Evolutionary conservation across 2,888 invertebrate species (phyloP), one percentile per base, ranked within the genome.

Genomic region (Lepidonotus clava): DNA sequence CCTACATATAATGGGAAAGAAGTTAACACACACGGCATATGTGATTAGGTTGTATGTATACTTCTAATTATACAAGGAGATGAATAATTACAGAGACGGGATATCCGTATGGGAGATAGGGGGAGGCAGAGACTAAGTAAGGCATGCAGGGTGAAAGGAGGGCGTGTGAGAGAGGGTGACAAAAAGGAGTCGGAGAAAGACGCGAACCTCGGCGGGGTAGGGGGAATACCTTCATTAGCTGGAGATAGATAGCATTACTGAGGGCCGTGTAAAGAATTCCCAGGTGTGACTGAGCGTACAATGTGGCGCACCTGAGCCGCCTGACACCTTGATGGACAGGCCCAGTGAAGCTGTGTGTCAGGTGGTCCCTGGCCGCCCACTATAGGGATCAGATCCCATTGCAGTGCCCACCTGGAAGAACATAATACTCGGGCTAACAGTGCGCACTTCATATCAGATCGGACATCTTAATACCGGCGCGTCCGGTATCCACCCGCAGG

Each of bases 311-410:
- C 80, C 80, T 46, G 41, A 46, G 80, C 41, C 34, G 21, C 24
- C 46, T 80, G 80, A 80, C 80, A 80, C 80, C 41, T 41, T 80
- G 80, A 80, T 80, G 80, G 80, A 80, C 80, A 80, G 80, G 80
- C 46, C 24, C 80, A 80, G 51, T 41, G 80, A n/a, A 5, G 80
- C 32, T 24, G 46, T n/a, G 46, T 46, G 80, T 80, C 80, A 51
- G 46, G 51, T 41, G 80, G n/a, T 46, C 80, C 14, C 80, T 28
- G 46, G 32, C 80, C 28, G 36, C 14, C 46, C 34, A 80, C 80
- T 6, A 24, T 1, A 46, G 6, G 28, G 80, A 80, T 80, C 80
- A 80, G 80, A 51, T 80, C 80, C 80, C 51, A 80, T 80, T 80
- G 41, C 80, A 80, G 41, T 41, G n/a, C 80, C 41, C 80, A 80